A percentile compares a stretch with the other conserved stretches of the same genome.
phyloP scores from a whole-genome alignment of 2,888 invertebrate genomes.

The Apodemia mormo region DNA sequence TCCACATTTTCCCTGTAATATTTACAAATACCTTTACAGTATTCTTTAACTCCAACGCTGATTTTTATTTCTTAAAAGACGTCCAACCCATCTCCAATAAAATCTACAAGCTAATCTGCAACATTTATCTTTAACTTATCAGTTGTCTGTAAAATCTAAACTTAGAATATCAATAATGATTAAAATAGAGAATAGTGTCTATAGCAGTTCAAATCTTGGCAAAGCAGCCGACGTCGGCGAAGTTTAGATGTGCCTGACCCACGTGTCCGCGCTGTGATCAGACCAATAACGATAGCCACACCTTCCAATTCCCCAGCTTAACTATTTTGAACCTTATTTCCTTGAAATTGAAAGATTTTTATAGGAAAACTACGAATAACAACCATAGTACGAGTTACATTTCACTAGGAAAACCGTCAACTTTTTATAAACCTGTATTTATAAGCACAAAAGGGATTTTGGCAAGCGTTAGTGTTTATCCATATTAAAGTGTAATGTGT shows the following conservation, averaged over 20 bases:
- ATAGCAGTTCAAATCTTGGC: constrained; percentile 43
- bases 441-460: too few relatives aligned
- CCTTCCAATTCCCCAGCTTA: background rate
- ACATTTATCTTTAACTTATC: background rate
- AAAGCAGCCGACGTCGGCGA: constrained; percentile 57
- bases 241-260: constrained; percentile 54
- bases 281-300: constrained; percentile 56
- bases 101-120: too few relatives aligned
- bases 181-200: constrained; percentile 9
- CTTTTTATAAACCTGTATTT: background rate
- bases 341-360: constrained; percentile 4
- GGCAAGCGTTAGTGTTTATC: too few relatives aligned
- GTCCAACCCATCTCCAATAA: too few relatives aligned
- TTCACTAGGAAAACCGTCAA: constrained; percentile 26
- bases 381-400: constrained; percentile 34
- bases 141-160: background rate
- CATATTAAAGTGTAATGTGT: too few relatives aligned
- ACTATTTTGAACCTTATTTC: constrained; percentile 29
- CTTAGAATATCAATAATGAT: constrained; percentile 2
- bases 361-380: constrained; percentile 12
- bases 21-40: too few relatives aligned
- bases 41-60: too few relatives aligned
- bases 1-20: too few relatives aligned
- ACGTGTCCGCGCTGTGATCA: constrained; percentile 71
- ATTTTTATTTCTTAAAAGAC: too few relatives aligned